Conservation (phyloP, 2,113 vertebrate genomes). For the Morone chrysops region DNA sequence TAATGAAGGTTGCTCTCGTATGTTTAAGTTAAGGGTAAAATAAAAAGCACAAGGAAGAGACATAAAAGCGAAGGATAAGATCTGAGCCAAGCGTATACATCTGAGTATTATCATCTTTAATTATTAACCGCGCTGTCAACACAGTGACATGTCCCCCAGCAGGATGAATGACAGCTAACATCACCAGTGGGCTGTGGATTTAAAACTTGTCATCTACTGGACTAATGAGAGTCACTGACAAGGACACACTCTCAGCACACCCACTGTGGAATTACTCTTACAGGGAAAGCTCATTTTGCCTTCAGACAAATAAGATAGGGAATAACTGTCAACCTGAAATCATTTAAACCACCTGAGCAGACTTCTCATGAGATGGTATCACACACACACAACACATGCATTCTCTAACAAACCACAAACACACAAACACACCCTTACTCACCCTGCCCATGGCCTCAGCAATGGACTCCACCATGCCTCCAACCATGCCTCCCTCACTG, state of each 20-base stretch:
- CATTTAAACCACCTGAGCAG: slow-evolving; percentile 21
- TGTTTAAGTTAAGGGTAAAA: slow-evolving; percentile 23
- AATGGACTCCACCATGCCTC: slow-evolving; percentile 97
- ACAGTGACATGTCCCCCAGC: slow-evolving; percentile 35
- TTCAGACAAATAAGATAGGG: slow-evolving; percentile 28
- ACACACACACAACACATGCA: not conserved
- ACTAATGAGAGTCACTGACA: slow-evolving; percentile 66
- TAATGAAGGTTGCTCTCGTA: not conserved
- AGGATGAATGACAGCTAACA: slow-evolving; percentile 61
- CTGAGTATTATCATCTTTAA: slow-evolving; percentile 16
- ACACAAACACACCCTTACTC: slow-evolving; percentile 54
- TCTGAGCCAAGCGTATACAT: slow-evolving; percentile 6
- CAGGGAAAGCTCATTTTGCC: slow-evolving; percentile 23
- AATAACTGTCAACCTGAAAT: slow-evolving; percentile 42
- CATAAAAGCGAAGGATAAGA: not conserved
- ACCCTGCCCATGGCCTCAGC: slow-evolving; percentile 96
- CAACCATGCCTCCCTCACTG: slow-evolving; percentile 96
- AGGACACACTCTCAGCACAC: slow-evolving; percentile 39
- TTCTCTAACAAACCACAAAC: not conserved
- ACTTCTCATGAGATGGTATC: not conserved
- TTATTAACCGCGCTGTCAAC: slow-evolving; percentile 55
- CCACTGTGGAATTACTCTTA: slow-evolving; percentile 17
- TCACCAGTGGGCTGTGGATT: slow-evolving; percentile 60
- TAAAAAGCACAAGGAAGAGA: not conserved
- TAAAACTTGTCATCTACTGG: slow-evolving; percentile 57